Conservation (phyloP, 2,113 vertebrate species). For the Nycticorax nycticorax region DNA sequence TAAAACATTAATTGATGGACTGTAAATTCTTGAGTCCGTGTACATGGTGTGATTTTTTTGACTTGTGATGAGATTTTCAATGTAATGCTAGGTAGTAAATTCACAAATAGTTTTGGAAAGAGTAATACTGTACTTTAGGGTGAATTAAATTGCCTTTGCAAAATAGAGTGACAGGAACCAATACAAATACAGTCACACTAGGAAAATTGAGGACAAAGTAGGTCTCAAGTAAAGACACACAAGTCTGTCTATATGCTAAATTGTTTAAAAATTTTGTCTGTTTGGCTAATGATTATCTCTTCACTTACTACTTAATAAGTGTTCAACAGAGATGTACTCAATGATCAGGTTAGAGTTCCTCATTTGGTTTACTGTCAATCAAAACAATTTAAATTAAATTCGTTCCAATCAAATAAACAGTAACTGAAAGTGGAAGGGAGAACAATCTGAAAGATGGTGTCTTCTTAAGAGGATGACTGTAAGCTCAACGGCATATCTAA, state of each 20-base stretch:
- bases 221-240: neutral
- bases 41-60: neutral
- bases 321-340: neutral
- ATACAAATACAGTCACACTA: neutral
- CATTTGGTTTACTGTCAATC: neutral
- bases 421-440: neutral
- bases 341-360: neutral
- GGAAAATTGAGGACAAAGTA: neutral
- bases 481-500: neutral
- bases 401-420: neutral
- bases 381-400: neutral
- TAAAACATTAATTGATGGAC: neutral
- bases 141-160: neutral
- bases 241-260: neutral
- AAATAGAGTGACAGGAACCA: neutral
- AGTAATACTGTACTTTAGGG: neutral
- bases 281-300: neutral
- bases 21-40: neutral
- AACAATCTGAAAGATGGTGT: neutral
- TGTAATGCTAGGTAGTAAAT: neutral
- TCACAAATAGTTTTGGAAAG: neutral
- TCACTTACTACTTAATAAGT: neutral
- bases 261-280: neutral
- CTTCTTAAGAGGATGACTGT: neutral
- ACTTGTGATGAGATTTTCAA: neutral